These are phyloP conservation scores for Hydraecia micacea DNA, from an alignment of 2,888 invertebrate genomes.

Conservation along the genomic window DNA sequence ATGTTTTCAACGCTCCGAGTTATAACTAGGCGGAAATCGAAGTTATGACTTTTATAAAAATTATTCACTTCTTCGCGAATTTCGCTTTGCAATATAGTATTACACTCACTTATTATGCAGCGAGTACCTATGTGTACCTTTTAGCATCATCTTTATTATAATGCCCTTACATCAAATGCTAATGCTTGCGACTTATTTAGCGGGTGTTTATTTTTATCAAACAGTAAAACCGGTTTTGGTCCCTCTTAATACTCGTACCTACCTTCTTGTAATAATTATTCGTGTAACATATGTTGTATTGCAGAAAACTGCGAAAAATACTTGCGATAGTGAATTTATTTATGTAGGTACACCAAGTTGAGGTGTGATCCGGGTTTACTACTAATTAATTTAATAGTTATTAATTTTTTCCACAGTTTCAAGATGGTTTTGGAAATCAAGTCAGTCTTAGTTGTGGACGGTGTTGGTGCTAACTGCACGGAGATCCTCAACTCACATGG, in stretches of 20 bases:
- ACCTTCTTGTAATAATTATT: slow-evolving; percentile 20
- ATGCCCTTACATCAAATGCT: neutral
- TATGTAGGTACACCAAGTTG: neutral
- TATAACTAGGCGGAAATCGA: slow-evolving; percentile 1
- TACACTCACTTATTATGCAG: neutral
- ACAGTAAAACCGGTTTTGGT: slow-evolving; percentile 48
- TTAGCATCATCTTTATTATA: neutral
- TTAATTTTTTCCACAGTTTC: slow-evolving; percentile 27
- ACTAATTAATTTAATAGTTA: neutral
- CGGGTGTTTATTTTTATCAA: slow-evolving; percentile 27
- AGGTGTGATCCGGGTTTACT: neutral
- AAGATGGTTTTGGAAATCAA: slow-evolving; percentile 92
- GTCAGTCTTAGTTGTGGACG: slow-evolving; percentile 97
- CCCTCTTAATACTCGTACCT: slow-evolving; percentile 2
- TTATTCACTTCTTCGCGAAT: slow-evolving; percentile 5
- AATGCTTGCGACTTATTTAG: neutral
- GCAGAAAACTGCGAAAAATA: neutral
- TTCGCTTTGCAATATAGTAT: slow-evolving; percentile 17
- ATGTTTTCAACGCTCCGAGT: neutral
- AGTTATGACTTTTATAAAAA: slow-evolving; percentile 30
- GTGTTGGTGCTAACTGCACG: slow-evolving; percentile 96
- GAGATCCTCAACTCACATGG: slow-evolving; percentile 94
- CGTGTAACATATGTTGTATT: neutral
- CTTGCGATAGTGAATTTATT: neutral
- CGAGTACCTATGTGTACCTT: neutral